A percentile compares a stretch with the other conserved stretches of the same genome.
phyloP scores from a whole-genome alignment of 1,140 invertebrate species.

The Cydia pomonella region DNA sequence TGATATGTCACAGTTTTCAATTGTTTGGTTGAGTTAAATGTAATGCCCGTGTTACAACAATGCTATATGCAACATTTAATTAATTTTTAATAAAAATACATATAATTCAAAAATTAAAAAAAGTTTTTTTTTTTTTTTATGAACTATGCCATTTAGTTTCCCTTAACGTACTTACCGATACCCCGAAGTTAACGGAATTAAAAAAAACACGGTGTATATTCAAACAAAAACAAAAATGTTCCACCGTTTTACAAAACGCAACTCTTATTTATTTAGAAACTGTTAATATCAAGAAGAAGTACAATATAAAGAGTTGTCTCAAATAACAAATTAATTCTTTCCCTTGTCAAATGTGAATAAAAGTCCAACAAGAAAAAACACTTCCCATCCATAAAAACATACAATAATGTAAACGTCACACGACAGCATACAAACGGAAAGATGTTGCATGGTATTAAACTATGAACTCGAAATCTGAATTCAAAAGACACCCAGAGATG shows the following conservation, averaged over 20 bases:
- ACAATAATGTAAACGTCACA: constrained; percentile 23
- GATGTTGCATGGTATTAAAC: constrained; percentile 27
- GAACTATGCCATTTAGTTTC: no score
- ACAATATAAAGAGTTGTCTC: not conserved
- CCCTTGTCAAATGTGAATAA: constrained; percentile 11
- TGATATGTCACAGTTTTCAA: no score
- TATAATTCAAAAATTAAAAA: no score
- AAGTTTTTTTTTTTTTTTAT: no score
- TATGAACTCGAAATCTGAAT: constrained; percentile 33
- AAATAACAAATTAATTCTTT: constrained; percentile 21
- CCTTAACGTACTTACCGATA: no score
- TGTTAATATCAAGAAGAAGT: not conserved
- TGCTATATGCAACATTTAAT: no score
- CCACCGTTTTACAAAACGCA: not conserved
- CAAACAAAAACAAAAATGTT: not conserved
- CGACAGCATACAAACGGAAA: constrained; percentile 11
- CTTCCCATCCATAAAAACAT: constrained; percentile 8
- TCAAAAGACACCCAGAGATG: constrained; percentile 20
- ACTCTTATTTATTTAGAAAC: not conserved
- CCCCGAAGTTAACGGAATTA: no score
- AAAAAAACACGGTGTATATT: no score
- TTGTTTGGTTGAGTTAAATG: no score
- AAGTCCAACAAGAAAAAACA: constrained; percentile 17
- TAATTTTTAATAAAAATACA: no score
- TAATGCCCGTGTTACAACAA: no score